Base-by-base conservation (phyloP, 2,888 invertebrate species). In the Caenorhabditis wallacei region DNA sequence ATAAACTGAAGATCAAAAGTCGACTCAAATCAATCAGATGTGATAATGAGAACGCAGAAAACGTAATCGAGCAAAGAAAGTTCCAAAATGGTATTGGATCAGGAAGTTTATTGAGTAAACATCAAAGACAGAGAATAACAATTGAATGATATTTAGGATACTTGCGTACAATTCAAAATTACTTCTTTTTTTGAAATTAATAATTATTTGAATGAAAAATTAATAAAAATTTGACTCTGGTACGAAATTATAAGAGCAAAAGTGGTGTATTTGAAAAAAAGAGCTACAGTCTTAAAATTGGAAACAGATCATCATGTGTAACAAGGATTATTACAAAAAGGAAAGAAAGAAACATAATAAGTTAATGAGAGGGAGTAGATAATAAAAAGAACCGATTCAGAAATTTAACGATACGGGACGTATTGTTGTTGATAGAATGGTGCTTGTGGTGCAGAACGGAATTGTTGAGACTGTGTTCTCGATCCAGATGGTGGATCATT, bases 401-500 rank as follows among this genome's bases (percentile, higher is more conserved):
- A n/a, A 26, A 22, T 61, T 61, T 16, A 61, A 11, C 53, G 72
- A 43, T 72, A 72, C 16, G 61, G 53, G 43, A 40, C 54, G 18
- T 43, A 72, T n/a, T 54, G 56, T 48, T n/a, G 46, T 4, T n/a
- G 46, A 18, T 48, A 18, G 8, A 18, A 48, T 18, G 46, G 18
- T 8, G 46, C 46, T 8, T 48, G 46, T 48, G n/a, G 18, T 13
- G 46, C 18, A n/a, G 46, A 18, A 18, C 10, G 43, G 43, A 24
- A 43, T 8, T 43, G 63, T 0, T 26, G 40, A 22, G 59, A 63
- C 40, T 48, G 59, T 13, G 56, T 7, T 35, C 40, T 8, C 24
- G 7, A 3, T 63, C 16, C 63, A 7, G 69, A 7, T 10, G 86
- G 88, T 20, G 97, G 96, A 91, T 98, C 97, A 86, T 96, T 94